phyloP scores from a whole-genome alignment of 2,113 vertebrate species.

The Lonchura striata region DNA sequence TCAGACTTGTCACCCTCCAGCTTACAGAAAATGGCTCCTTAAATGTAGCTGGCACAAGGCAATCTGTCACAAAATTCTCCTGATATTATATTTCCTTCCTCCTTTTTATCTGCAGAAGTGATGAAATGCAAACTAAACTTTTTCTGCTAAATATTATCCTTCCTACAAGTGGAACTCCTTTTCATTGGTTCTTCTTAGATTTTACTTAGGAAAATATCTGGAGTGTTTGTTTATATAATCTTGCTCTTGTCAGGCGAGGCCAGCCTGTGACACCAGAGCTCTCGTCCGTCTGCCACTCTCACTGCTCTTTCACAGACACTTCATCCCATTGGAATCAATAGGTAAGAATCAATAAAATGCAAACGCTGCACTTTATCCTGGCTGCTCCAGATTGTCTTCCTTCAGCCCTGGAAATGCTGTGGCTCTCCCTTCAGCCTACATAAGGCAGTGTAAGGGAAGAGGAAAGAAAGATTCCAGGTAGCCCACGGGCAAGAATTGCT shows the following conservation, averaged over 20 bases:
- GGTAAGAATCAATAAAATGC: constrained; percentile 71
- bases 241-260: background rate
- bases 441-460: background rate
- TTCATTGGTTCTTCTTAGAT: background rate
- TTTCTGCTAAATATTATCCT: background rate
- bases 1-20: background rate
- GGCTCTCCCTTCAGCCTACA: background rate
- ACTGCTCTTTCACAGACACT: constrained; percentile 50
- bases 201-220: background rate
- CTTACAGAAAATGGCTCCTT: background rate
- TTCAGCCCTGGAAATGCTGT: constrained; percentile 15
- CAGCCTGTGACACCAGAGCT: background rate
- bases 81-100: background rate
- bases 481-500: background rate
- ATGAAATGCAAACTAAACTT: background rate
- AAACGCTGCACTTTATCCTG: constrained; percentile 61
- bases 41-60: background rate
- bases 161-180: background rate
- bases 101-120: background rate
- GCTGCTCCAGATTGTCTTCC: constrained; percentile 14
- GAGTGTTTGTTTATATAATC: background rate
- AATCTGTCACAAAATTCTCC: background rate
- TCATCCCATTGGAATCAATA: constrained; percentile 69
- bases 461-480: background rate
- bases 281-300: constrained; percentile 29